Evolutionary conservation across 92 coral and sea anemone genomes (phyloP), one percentile per base, ranked within the genome.

Genomic region (Anthopleura xanthogrammica): DNA sequence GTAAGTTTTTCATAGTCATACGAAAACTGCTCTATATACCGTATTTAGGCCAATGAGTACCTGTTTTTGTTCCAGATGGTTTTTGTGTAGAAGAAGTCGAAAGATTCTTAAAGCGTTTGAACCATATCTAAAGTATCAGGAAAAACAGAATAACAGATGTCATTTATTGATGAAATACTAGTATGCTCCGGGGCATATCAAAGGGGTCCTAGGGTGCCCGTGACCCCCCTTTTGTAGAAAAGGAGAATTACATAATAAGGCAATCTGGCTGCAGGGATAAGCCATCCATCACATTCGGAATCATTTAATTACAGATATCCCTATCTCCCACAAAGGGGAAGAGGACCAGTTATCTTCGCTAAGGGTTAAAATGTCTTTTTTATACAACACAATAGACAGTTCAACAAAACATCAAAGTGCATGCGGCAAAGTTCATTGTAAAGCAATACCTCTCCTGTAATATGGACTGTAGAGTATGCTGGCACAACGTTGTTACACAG

Each of bases 1-100:
- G 36, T 29, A 29, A 29, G 36, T 29, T 29, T 29, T 29, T 29
- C 36, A 29, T 29, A 29, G 8, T 50, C 54, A 50, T 1, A 14
- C 19, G n/a, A 0, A 17, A 16, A 14, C 65, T 13, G 5, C 36
- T 60, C 65, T 13, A 58, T 58, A 58, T 13, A 58, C 20, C 16
- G 64, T n/a, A n/a, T 1, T 58, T 58, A 24, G 36, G 14, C 11
- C 16, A 10, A 48, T 5, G 19, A 76, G 36, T 86, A 90, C 99
- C 89, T 96, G 99, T 70, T 96, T 96, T 77, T 96, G 98, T 76
- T 96, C 99, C 85, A 96, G 84, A 82, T 96, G 99, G 43, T 94
- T 79, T 81, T 90, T 96, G 46, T 88, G 85, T 7, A 94, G 64
- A 36, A 96, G 83, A 60, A 96, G 83, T 79, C 95, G 85, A 86